phyloP scores from a whole-genome alignment of 1,140 invertebrate species.

The Psilanteris sp. region DNA sequence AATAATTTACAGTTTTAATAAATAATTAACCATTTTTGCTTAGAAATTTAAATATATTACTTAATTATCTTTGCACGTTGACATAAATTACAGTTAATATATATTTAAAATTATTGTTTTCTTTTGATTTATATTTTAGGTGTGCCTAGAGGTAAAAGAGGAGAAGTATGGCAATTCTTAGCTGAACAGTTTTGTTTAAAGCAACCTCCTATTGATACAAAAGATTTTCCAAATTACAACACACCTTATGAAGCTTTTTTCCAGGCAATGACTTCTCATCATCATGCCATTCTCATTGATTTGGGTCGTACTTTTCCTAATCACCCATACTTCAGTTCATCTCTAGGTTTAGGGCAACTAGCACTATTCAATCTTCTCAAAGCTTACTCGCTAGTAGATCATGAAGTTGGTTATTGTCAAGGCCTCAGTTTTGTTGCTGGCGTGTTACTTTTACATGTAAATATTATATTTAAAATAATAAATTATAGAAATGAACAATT shows the following conservation, averaged over 20 bases:
- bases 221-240: slow-evolving; percentile 86
- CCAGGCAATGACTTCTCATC: slow-evolving; percentile 94
- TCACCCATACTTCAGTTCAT: slow-evolving; percentile 93
- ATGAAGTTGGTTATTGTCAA: slow-evolving; percentile 97
- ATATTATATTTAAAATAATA: too few species aligned
- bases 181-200: slow-evolving; percentile 89
- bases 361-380: slow-evolving; percentile 96
- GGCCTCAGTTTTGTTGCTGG: slow-evolving; percentile 97
- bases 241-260: slow-evolving; percentile 90
- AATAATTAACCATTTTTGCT: too few species aligned
- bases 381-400: slow-evolving; percentile 96
- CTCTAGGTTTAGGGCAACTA: slow-evolving; percentile 93
- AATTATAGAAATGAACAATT: too few species aligned
- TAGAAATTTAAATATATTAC: too few species aligned
- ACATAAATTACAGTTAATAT: too few species aligned
- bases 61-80: too few species aligned
- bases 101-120: too few species aligned
- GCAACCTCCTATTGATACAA: slow-evolving; percentile 84
- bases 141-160: slow-evolving; percentile 91
- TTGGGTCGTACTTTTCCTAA: slow-evolving; percentile 96
- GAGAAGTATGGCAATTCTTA: slow-evolving; percentile 95
- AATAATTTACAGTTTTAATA: background rate
- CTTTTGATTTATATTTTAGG: too few species aligned
- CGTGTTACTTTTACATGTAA: slow-evolving; percentile 94
- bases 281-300: slow-evolving; percentile 96